Base-by-base conservation (phyloP, 1,140 invertebrate genomes). In the Glomeris maerens region DNA sequence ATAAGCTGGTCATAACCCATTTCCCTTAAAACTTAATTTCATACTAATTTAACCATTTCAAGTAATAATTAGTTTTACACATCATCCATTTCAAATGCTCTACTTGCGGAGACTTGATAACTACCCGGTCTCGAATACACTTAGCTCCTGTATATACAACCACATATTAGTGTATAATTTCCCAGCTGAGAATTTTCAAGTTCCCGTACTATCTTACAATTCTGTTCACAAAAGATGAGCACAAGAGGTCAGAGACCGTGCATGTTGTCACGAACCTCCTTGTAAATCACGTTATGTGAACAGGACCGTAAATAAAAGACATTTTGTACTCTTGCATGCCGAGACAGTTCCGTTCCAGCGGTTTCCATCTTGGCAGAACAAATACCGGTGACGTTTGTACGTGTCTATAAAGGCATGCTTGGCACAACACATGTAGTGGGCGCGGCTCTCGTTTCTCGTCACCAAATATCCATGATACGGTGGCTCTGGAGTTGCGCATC, bases 381-480 rank as follows among this genome's bases (percentile, higher is more conserved):
- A 54, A 7, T 69, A 59, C 17, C 70, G 68, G 45, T 63, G 66
- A 59, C 69, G 68, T 58, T 66, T 58, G 44, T 63, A 60, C 1
- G 71, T 73, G 55, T 78, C 76, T 2, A 69, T 67, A 62, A 78
- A 79, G 53, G 71, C 69, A 56, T 64, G 69, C 29, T 71, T 72
- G 10, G 73, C 68, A 55, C 75, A 71, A 62, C 77, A 79, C 63
- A 71, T 74, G 61, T 71, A 78, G 50, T 73, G 66, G 1, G 73
- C 74, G n/a, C 67, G 60, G n/a, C 69, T 69, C 36, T 68, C 68
- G 46, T 71, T 72, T 27, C 71, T 66, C 58, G 70, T 72, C 50
- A 74, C 71, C 2, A 77, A 58, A 54, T 77, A 75, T n/a, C 75
- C 76, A 58, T 73, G 67, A 57, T 66, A 67, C 56, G 76, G 75